phyloP scores from a whole-genome alignment of 2,888 invertebrate species.

The Lottia gigantea region DNA sequence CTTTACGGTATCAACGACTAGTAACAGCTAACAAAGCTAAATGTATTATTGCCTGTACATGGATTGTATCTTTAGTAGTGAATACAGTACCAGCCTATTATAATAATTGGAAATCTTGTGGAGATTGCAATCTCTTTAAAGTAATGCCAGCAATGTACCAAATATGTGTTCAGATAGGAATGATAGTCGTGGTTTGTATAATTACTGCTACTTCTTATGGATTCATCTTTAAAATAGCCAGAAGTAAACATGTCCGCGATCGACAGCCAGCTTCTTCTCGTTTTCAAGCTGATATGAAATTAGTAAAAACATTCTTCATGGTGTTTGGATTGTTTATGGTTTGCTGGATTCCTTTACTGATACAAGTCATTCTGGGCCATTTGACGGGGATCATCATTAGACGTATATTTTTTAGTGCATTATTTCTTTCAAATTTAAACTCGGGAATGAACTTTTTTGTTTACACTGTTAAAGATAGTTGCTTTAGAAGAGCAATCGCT shows the following conservation, averaged over 20 bases:
- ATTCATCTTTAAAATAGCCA: conserved; percentile 5
- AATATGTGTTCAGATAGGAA: neutral
- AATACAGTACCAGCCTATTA: conserved; percentile 4
- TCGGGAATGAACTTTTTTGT: conserved; percentile 16
- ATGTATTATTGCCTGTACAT: neutral
- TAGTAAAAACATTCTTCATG: conserved; percentile 11
- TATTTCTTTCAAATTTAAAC: neutral
- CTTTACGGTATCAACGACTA: neutral
- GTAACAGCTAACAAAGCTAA: neutral
- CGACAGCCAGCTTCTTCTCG: neutral
- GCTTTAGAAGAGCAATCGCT: conserved; percentile 2
- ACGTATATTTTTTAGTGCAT: neutral
- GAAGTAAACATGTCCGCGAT: neutral
- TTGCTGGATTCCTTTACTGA: conserved; percentile 11
- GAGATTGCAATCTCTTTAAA: conserved; percentile 4
- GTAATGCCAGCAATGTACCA: conserved; percentile 5
- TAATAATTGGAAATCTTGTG: conserved; percentile 4
- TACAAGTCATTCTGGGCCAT: neutral
- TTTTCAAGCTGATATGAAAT: neutral
- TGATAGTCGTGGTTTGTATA: neutral
- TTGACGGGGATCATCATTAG: neutral
- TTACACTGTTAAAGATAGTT: conserved; percentile 1
- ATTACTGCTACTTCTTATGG: neutral
- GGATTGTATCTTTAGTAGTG: neutral
- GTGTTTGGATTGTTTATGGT: conserved; percentile 15